These are phyloP conservation scores for Daboia siamensis DNA, from an alignment of 2,113 vertebrate species.

Conservation along the genomic window DNA sequence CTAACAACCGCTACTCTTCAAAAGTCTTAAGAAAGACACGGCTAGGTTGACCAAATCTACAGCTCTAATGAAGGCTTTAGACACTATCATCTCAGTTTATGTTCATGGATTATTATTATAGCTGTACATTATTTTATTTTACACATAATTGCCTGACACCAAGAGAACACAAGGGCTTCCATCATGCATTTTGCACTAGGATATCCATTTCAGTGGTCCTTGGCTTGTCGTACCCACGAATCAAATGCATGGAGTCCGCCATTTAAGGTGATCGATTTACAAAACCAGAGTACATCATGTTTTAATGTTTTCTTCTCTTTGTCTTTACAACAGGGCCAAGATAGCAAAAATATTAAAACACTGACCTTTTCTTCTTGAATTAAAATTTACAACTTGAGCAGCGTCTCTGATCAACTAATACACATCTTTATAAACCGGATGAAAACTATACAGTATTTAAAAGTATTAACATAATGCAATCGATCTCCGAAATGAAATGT, in stretches of 20 bases:
- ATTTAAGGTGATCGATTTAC: conserved; percentile 41
- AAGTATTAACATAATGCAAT: conserved; percentile 66
- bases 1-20: neutral
- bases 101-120: conserved; percentile 11
- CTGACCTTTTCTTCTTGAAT: conserved; percentile 46
- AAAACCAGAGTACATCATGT: conserved; percentile 39
- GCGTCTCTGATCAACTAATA: conserved; percentile 60
- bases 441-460: conserved; percentile 63
- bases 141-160: conserved; percentile 37
- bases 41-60: neutral
- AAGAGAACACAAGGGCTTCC: conserved; percentile 26
- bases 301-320: neutral
- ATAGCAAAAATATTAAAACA: conserved; percentile 50
- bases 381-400: conserved; percentile 59
- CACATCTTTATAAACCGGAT: conserved; percentile 54
- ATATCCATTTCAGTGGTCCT: conserved; percentile 28
- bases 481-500: conserved; percentile 57
- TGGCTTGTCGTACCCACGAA: conserved; percentile 24
- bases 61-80: conserved; percentile 12
- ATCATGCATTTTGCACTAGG: conserved; percentile 39
- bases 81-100: conserved; percentile 32
- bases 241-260: conserved; percentile 16
- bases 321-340: conserved; percentile 35
- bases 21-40: neutral
- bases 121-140: conserved; percentile 37